phyloP scores from a whole-genome alignment of 2,113 vertebrate species.

The Tautogolabrus adspersus region DNA sequence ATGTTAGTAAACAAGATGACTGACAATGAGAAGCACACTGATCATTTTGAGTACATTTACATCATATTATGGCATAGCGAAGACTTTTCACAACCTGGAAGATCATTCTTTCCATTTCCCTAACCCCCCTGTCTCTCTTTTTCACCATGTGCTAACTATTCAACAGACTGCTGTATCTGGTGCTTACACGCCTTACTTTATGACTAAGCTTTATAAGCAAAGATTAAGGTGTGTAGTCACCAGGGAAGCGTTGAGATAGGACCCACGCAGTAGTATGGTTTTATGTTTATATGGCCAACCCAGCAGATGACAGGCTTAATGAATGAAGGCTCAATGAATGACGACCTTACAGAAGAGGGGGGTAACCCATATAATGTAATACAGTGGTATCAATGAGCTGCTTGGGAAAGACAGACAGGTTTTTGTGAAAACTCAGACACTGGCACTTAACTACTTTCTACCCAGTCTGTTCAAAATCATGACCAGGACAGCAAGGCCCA shows the following conservation, averaged over 20 bases:
- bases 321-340: slow-evolving; percentile 38
- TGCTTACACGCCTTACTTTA: slow-evolving; percentile 77
- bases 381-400: slow-evolving; percentile 25
- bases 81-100: slow-evolving; percentile 50
- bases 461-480: slow-evolving; percentile 19
- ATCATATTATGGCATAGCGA: background rate
- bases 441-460: slow-evolving; percentile 9
- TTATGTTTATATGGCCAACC: slow-evolving; percentile 51
- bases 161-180: slow-evolving; percentile 69
- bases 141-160: slow-evolving; percentile 77
- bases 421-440: slow-evolving; percentile 38
- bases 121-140: background rate
- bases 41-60: slow-evolving; percentile 14
- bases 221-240: slow-evolving; percentile 80
- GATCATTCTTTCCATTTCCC: slow-evolving; percentile 13
- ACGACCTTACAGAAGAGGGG: background rate
- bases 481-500: slow-evolving; percentile 29
- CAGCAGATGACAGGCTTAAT: slow-evolving; percentile 32
- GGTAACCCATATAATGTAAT: slow-evolving; percentile 37
- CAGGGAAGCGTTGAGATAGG: slow-evolving; percentile 62
- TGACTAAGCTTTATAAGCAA: slow-evolving; percentile 80
- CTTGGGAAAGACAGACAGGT: slow-evolving; percentile 23
- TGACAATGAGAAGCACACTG: slow-evolving; percentile 4
- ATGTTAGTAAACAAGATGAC: slow-evolving; percentile 22
- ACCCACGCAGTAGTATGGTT: slow-evolving; percentile 51